phyloP scores from a whole-genome alignment of 2,113 vertebrate species.

The Rhabdornis inornatus region DNA sequence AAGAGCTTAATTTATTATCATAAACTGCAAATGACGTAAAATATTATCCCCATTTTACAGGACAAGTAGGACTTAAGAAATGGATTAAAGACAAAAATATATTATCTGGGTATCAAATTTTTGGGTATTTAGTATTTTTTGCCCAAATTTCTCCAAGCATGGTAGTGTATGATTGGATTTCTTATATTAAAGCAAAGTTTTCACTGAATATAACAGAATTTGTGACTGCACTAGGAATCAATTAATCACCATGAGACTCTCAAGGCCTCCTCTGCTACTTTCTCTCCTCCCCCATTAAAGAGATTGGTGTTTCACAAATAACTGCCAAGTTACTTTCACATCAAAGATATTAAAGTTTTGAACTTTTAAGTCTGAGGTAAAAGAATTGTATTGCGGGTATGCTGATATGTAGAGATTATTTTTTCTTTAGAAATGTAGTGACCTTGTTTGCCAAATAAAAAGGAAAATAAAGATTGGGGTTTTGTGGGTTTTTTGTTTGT shows the following conservation, averaged over 20 bases:
- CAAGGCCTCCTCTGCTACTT: neutral
- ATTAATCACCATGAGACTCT: neutral
- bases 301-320: neutral
- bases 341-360: neutral
- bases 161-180: neutral
- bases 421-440: neutral
- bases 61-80: neutral
- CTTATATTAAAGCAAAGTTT: neutral
- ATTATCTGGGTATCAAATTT: neutral
- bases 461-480: neutral
- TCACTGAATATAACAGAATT: neutral
- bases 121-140: neutral
- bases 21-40: neutral
- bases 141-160: neutral
- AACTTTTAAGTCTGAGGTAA: neutral
- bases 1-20: neutral
- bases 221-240: neutral
- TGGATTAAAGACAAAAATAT: neutral
- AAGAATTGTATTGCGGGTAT: accelerated
- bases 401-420: neutral
- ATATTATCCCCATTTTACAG: neutral
- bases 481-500: too few species aligned
- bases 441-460: neutral
- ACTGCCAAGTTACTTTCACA: neutral
- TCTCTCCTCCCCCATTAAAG: neutral